Evolutionary conservation across 2,888 invertebrate species (phyloP).

Genomic region (Limnephilus rhombicus): DNA sequence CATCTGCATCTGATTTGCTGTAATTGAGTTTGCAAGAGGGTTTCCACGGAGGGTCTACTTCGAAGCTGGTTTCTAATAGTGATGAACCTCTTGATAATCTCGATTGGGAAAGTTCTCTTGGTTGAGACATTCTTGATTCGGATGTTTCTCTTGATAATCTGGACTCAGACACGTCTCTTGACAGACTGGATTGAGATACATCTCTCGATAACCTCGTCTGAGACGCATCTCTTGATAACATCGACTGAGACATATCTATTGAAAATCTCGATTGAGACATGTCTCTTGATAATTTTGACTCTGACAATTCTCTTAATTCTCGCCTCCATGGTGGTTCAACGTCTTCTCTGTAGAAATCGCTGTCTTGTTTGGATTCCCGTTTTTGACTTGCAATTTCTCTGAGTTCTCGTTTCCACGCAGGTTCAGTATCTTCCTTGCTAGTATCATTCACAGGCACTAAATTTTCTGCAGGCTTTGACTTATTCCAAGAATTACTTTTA

Average conservation of each 20-base stretch:
- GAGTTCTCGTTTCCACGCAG: constrained; percentile 67
- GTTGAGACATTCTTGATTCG: not conserved
- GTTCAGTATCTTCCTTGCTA: constrained; percentile 67
- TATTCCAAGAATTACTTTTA: constrained; percentile 58
- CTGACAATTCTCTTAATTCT: constrained; percentile 76
- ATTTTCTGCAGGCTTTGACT: constrained; percentile 40
- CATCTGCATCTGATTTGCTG: constrained; percentile 31
- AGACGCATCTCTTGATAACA: constrained; percentile 10
- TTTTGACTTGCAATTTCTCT: constrained; percentile 69
- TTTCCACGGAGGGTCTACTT: constrained; percentile 70
- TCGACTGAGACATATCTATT: constrained; percentile 67
- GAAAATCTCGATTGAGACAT: constrained; percentile 64
- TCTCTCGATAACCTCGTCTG: not conserved
- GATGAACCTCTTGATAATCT: constrained; percentile 42
- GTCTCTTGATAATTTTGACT: constrained; percentile 67
- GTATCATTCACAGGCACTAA: constrained; percentile 23
- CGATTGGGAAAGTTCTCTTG: constrained; percentile 74
- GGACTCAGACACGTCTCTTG: not conserved
- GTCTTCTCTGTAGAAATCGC: constrained; percentile 72
- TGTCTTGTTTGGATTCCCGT: constrained; percentile 75
- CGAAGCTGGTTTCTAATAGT: not conserved
- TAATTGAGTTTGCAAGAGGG: constrained; percentile 33
- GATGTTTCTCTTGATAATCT: not conserved
- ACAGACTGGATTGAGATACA: not conserved
- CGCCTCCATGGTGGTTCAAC: constrained; percentile 76